These are phyloP conservation scores for Ischnura elegans DNA, from an alignment of 2,888 invertebrate species.

Conservation along the genomic window DNA sequence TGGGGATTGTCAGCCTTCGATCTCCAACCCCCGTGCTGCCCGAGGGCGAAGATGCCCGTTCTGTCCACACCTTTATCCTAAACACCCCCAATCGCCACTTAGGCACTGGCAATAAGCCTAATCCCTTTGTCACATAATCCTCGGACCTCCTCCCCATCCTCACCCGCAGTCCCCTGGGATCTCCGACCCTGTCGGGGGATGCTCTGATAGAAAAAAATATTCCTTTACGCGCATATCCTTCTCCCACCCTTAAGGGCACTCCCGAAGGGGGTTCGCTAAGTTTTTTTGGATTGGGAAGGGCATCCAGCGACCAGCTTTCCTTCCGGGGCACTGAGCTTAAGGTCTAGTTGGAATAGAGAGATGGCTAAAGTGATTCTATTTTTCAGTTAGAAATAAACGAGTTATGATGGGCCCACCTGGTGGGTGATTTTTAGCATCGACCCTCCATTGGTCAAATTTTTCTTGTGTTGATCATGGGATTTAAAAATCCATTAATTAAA, in stretches of 20 bases:
- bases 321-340: not conserved
- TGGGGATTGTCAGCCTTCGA: not conserved
- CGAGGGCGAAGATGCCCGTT: not conserved
- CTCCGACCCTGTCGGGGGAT: not conserved
- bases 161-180: constrained; percentile 54
- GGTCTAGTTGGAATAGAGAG: not conserved
- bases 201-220: not conserved
- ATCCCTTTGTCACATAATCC: constrained; percentile 72
- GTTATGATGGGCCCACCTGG: too few species aligned
- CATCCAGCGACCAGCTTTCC: not conserved
- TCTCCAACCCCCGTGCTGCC: not conserved
- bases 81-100: constrained; percentile 68
- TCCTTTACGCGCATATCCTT: not conserved
- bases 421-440: too few species aligned
- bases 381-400: not conserved
- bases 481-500: too few species aligned
- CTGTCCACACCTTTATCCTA: constrained; percentile 28
- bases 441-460: too few species aligned
- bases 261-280: not conserved
- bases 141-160: constrained; percentile 71
- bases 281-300: not conserved
- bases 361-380: not conserved
- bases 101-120: constrained; percentile 68
- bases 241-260: not conserved
- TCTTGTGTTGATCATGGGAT: too few species aligned